Evolutionary conservation across 2,113 vertebrate species (phyloP).

Genomic region (Zapornia atra): DNA sequence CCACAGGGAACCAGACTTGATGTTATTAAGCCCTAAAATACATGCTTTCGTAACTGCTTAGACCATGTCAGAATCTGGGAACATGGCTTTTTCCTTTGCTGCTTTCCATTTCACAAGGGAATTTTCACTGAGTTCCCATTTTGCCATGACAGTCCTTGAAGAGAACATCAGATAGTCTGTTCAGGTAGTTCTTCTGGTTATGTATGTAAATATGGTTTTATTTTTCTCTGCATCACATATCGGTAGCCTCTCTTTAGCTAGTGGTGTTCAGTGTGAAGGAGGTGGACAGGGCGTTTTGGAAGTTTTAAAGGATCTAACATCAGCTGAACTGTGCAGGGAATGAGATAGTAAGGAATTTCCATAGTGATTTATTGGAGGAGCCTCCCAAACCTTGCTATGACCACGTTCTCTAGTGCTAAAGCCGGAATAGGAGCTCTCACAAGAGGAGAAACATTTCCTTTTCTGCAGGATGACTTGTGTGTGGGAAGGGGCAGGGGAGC

Average conservation of each 20-base stretch:
- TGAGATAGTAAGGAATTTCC: neutral
- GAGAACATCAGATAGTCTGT: neutral
- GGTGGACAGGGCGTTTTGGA: neutral
- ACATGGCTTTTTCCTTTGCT: neutral
- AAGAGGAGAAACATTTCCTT: neutral
- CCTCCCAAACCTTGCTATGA: neutral
- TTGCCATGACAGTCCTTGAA: neutral
- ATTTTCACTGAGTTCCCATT: neutral
- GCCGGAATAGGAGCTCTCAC: neutral
- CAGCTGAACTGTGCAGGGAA: neutral
- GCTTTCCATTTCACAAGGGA: neutral
- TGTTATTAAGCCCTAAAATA: neutral
- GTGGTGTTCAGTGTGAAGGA: neutral
- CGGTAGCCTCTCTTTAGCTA: rapidly evolving
- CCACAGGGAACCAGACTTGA: neutral
- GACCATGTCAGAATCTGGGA: neutral
- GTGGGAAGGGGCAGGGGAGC: neutral
- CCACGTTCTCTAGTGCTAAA: neutral
- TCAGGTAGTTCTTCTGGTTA: neutral
- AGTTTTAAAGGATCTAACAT: neutral
- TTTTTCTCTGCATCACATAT: neutral
- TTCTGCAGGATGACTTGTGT: neutral
- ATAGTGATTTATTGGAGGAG: neutral
- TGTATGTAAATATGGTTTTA: neutral
- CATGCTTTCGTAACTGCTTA: neutral